phyloP scores from a whole-genome alignment of 2,888 invertebrate genomes.

The Drosophila anomalata region DNA sequence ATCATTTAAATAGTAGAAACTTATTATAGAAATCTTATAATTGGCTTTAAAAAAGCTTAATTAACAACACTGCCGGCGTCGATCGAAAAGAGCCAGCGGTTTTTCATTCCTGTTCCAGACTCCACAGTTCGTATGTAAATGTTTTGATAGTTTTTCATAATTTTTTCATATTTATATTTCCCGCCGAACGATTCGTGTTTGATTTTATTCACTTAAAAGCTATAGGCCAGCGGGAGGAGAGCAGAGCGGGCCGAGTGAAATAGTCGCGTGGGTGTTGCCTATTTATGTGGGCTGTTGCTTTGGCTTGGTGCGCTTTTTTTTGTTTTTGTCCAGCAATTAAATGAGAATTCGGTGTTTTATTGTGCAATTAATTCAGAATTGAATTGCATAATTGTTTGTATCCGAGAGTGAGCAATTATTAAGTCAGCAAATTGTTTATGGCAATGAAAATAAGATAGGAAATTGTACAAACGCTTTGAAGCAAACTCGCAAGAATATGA shows the following conservation, averaged over 20 bases:
- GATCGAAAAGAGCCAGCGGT: slow-evolving; percentile 14
- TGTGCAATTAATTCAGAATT: slow-evolving; percentile 76
- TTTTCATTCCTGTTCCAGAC: slow-evolving; percentile 27
- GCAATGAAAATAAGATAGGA: background rate
- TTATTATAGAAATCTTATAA: background rate
- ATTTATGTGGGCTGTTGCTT: slow-evolving; percentile 60
- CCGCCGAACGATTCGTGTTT: slow-evolving; percentile 56
- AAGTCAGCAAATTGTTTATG: slow-evolving; percentile 24
- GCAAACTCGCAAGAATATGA: too few species aligned
- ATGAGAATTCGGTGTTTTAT: slow-evolving; percentile 67
- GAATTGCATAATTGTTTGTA: slow-evolving; percentile 75
- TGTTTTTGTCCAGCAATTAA: slow-evolving; percentile 72
- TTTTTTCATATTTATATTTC: slow-evolving; percentile 55
- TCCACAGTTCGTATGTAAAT: slow-evolving; percentile 69
- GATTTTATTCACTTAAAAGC: slow-evolving; percentile 52
- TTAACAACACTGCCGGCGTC: slow-evolving; percentile 7
- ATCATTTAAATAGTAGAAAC: background rate
- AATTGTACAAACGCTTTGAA: background rate
- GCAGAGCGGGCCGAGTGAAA: background rate
- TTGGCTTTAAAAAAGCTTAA: slow-evolving; percentile 5
- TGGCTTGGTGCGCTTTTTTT: slow-evolving; percentile 59
- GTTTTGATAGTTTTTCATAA: slow-evolving; percentile 80
- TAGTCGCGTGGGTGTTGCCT: slow-evolving; percentile 59
- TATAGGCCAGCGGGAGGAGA: background rate
- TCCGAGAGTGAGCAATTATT: slow-evolving; percentile 52